These are phyloP conservation scores for Beris morrisii DNA, from an alignment of 2,888 invertebrate species.

Conservation along the genomic window DNA sequence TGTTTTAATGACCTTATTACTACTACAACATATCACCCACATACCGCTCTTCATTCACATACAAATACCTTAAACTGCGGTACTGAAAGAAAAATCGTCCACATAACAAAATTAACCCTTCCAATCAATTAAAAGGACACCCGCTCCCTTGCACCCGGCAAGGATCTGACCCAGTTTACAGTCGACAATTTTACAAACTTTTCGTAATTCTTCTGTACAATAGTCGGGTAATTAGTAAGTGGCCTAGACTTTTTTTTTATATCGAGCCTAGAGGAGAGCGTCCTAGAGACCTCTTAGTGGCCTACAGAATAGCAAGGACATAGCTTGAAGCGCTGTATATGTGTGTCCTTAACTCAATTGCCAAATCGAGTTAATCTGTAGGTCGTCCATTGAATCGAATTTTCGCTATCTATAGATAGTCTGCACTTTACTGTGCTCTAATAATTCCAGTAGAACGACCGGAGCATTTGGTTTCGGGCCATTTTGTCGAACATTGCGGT, in stretches of 20 bases:
- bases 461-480: neutral
- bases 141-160: neutral
- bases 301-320: conserved; percentile 28
- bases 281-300: conserved; percentile 27
- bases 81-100: conserved; percentile 11
- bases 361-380: conserved; percentile 29
- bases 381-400: too few relatives aligned
- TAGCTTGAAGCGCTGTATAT: neutral
- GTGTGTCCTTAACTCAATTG: conserved; percentile 30
- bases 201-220: conserved; percentile 5
- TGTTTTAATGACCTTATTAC: too few relatives aligned
- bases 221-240: conserved; percentile 23
- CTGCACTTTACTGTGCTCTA: too few relatives aligned
- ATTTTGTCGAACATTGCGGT: conserved; percentile 4
- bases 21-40: too few relatives aligned
- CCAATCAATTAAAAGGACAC: conserved; percentile 25
- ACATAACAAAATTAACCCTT: conserved; percentile 30
- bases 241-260: conserved; percentile 5
- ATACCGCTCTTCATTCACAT: too few relatives aligned
- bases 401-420: too few relatives aligned
- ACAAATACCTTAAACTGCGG: too few relatives aligned
- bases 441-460: too few relatives aligned
- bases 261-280: neutral
- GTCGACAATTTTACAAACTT: conserved; percentile 23
- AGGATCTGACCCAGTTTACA: conserved; percentile 26